Percentiles rank a stretch among this genome's conserved stretches.
Conservation (phyloP, 2,113 vertebrate genomes). For the Channa argus region DNA sequence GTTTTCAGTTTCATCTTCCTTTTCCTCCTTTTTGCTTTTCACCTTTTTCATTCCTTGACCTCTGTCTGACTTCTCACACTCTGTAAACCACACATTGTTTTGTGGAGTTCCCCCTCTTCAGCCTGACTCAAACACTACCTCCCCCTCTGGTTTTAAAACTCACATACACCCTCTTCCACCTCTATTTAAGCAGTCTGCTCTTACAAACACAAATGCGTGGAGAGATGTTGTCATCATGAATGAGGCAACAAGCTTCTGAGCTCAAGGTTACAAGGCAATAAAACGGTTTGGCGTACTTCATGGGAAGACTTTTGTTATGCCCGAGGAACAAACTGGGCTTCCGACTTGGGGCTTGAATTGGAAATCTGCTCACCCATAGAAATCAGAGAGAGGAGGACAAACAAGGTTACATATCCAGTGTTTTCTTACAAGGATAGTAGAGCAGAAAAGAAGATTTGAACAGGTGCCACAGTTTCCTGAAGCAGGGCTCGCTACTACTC, state of each 20-base stretch:
- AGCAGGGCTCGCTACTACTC: slow-evolving; percentile 69
- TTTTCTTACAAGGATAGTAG: slow-evolving; percentile 65
- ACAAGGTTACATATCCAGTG: slow-evolving; percentile 75
- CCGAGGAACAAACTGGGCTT: slow-evolving; percentile 60
- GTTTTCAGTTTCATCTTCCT: background rate
- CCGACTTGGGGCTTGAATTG: slow-evolving; percentile 63
- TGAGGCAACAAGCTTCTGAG: slow-evolving; percentile 73
- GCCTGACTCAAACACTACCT: slow-evolving; percentile 19
- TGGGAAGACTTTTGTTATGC: slow-evolving; percentile 75
- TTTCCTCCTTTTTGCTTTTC: background rate
- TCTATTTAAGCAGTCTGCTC: slow-evolving; percentile 12
- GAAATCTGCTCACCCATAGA: slow-evolving; percentile 69
- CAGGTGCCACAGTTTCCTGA: slow-evolving; percentile 65
- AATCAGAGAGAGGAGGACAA: slow-evolving; percentile 67
- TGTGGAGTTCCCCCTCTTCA: slow-evolving; percentile 36
- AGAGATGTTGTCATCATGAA: slow-evolving; percentile 67
- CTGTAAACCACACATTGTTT: slow-evolving; percentile 13
- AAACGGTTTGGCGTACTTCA: slow-evolving; percentile 74
- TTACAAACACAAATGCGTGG: slow-evolving; percentile 32
- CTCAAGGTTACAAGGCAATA: slow-evolving; percentile 79
- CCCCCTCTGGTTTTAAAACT: slow-evolving; percentile 21
- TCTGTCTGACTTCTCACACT: background rate
- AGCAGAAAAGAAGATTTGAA: slow-evolving; percentile 77
- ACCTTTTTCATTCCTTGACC: background rate
- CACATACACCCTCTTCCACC: slow-evolving; percentile 31